phyloP scores from a whole-genome alignment of 2,888 invertebrate genomes.

The Leucophora obtusa region DNA sequence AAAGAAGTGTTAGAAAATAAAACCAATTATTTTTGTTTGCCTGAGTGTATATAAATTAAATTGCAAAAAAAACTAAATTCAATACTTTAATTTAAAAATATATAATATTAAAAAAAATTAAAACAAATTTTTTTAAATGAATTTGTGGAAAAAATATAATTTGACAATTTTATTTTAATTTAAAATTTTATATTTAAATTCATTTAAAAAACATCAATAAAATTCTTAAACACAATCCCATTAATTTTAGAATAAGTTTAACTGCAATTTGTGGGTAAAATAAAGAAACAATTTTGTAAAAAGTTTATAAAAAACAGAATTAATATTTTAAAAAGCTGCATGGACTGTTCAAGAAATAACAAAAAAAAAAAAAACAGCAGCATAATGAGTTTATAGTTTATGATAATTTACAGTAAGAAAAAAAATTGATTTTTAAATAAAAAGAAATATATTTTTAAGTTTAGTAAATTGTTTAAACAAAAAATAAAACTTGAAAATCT shows the following conservation, averaged over 20 bases:
- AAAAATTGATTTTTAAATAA: constrained; percentile 10
- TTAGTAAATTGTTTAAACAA: constrained; percentile 43
- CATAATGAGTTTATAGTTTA: constrained; percentile 31
- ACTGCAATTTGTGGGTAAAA: constrained; percentile 5
- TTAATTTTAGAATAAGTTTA: constrained; percentile 1
- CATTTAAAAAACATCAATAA: not conserved
- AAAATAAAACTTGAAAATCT: constrained; percentile 15
- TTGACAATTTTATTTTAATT: not conserved
- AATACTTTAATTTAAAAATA: not conserved
- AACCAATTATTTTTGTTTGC: not conserved
- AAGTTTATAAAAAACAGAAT: constrained; percentile 23
- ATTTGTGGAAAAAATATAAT: too few species aligned
- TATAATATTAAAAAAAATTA: not conserved
- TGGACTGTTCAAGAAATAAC: constrained; percentile 18
- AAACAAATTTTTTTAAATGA: not conserved
- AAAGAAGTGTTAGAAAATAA: constrained; percentile 16
- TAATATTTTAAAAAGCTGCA: constrained; percentile 25
- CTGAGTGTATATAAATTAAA: not conserved
- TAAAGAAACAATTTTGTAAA: constrained; percentile 36
- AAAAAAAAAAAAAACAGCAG: constrained; percentile 40
- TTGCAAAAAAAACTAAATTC: not conserved
- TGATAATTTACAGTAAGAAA: constrained; percentile 1
- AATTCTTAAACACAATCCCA: too few species aligned
- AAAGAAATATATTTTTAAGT: constrained; percentile 28
- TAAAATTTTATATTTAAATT: not conserved